Base-by-base conservation (phyloP, 2,888 invertebrate genomes). In the Parapristionchus giblindavisi region DNA sequence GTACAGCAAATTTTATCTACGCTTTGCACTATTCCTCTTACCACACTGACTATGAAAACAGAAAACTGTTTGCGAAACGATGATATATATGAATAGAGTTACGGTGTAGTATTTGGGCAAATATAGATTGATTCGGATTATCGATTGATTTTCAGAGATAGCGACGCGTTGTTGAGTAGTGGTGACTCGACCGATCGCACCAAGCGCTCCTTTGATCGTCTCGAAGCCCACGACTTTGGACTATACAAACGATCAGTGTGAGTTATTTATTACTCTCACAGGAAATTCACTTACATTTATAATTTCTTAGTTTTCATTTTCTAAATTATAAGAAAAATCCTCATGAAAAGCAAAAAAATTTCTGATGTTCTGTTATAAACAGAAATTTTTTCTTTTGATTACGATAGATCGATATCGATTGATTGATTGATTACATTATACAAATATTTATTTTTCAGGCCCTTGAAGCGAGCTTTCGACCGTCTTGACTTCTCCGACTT, bases 401-500 rank as follows among this genome's bases (percentile, higher is more conserved):
- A 17, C 51, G 51, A 51, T n/a, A n/a, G 17, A n/a, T 51, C n/a
- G n/a, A n/a, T n/a, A n/a, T n/a, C n/a, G n/a, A 4, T 24, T 3
- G 3, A 1, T 56, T n/a, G 11, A 27, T 24, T 17, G 24, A 56
- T 56, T n/a, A 17, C 6, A 11, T 17, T 11, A 32, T 61, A 61
- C 8, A 29, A 8, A 11, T 6, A 66, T 17, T 34, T 29, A 29
- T 2, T 27, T 51, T 73, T 58, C 51, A 73, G 73, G 11, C 73
- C 73, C 17, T 24, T 61, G n/a, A 73, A 73, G 21, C 43, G 73
- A 5, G 73, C 73, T 34, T 73, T 73, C 34, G 73, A 73, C n/a
- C 73, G 73, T 1, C 48, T 73, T 17, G 71, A 71, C 48, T 56
- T 58, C 58, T 8, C 27, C 27, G 71, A 58, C 27, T 71, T 71